Conservation (phyloP, 2,113 vertebrate species). For the Gasterosteus nipponicus region DNA sequence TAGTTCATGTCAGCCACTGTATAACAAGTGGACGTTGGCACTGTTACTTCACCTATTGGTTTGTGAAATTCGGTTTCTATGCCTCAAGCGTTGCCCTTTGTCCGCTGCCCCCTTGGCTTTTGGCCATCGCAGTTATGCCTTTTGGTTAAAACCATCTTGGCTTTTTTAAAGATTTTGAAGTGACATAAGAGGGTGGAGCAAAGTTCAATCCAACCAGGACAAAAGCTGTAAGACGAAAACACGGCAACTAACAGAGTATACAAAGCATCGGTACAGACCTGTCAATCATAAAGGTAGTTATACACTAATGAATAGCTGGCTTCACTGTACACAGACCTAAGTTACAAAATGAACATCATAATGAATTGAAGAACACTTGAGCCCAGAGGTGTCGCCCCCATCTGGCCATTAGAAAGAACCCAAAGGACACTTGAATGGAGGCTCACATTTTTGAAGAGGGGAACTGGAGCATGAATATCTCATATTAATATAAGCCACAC, state of each 20-base stretch:
- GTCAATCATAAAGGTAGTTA: not conserved
- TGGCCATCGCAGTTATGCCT: not conserved
- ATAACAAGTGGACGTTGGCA: not conserved
- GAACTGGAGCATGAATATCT: not conserved
- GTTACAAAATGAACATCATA: not conserved
- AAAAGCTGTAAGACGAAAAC: not conserved
- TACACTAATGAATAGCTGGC: not conserved
- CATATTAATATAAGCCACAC: not conserved
- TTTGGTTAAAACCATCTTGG: not conserved
- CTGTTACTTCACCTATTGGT: not conserved
- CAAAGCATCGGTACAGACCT: not conserved
- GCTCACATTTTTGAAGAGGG: slow-evolving; percentile 4
- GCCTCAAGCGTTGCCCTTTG: not conserved
- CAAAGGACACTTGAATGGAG: not conserved
- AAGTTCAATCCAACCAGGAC: not conserved
- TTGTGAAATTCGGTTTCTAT: not conserved
- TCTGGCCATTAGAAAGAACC: not conserved
- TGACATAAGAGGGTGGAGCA: not conserved
- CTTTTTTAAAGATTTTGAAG: not conserved
- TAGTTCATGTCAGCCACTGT: slow-evolving; percentile 42
- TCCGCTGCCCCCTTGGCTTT: not conserved
- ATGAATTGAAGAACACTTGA: not conserved
- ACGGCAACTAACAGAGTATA: not conserved
- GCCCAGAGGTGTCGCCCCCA: not conserved
- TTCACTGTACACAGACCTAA: not conserved